Evolutionary conservation across 2,113 vertebrate species (phyloP), one percentile per base, ranked within the genome.

Genomic region (Cololabis saira): DNA sequence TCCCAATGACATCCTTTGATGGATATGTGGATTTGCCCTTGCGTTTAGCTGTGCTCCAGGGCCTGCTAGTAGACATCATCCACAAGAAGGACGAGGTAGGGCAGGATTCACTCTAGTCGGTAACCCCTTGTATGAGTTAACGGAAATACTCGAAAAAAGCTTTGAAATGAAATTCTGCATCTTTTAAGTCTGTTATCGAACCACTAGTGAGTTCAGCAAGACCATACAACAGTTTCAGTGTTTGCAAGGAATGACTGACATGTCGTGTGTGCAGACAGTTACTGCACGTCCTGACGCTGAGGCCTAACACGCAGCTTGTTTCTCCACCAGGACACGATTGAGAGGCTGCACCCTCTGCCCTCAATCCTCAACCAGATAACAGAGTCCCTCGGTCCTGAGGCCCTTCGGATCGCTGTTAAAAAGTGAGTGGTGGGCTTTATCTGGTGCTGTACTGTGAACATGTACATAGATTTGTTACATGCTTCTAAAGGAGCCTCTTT

Each of bases 31-130:
- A 99, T 81, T 87, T 99, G 63, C 96, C 95, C 0, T 92, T 96
- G 80, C 95, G 95, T 30, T 90, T 99, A 0, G 95, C 96, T 16
- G 94, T 95, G 15, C 93, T 99, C 10, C 98, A 99, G 16, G 89
- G 93, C 24, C 93, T 99, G 65, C 93, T 99, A 70, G 95, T 95
- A 0, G 95, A 96, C 54, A 95, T 97, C 70, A 95, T 98, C 76
- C 70, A 91, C 27, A 78, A 89, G 66, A 92, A 92, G 56, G 84
- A 96, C 62, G 92, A 95, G 96, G 97, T 98, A 67, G 19, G 58
- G 13, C 3, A 9, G 14, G 16, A 7, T 5, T 10, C 10, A 37
- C 33, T 37, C 6, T 8, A 30, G 30, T 30, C 8, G 30, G 6
- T 3, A 9, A 11, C 5, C 10, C 5, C 10, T 37, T 37, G 33